A percentile compares a stretch with the other conserved stretches of the same genome.
Evolutionary conservation across 2,797 vertebrate species (phyloP).

Genomic region (Enteromius treurensis): DNA sequence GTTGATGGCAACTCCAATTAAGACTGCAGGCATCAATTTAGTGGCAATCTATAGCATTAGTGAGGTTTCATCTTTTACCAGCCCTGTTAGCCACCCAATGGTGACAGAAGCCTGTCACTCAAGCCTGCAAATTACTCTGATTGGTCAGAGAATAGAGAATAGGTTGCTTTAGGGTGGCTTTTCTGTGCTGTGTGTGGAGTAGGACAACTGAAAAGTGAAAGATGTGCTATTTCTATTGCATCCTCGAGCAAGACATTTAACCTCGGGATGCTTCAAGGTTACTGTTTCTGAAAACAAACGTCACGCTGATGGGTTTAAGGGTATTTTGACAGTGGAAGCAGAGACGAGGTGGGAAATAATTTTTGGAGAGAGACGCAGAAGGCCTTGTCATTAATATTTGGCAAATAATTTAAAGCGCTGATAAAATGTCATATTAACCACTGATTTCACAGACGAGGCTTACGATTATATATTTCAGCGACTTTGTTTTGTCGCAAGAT

Average conservation of each 20-base stretch:
- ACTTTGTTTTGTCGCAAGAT: not conserved
- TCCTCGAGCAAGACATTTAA: not conserved
- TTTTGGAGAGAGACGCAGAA: not conserved
- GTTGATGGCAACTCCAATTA: conserved; percentile 63
- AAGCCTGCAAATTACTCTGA: conserved; percentile 8
- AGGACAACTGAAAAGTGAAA: not conserved
- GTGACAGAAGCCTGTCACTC: conserved; percentile 40
- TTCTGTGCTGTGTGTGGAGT: not conserved
- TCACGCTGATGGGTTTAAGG: not conserved
- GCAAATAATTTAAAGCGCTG: not conserved
- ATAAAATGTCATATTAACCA: not conserved
- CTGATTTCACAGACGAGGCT: too few relatives aligned
- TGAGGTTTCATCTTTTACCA: conserved; percentile 52
- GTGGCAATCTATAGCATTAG: conserved; percentile 57
- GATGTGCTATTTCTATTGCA: not conserved
- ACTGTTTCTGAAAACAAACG: not conserved
- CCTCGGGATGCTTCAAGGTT: not conserved
- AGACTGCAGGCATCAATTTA: conserved; percentile 53
- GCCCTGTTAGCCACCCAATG: conserved; percentile 31
- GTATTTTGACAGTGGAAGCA: not conserved
- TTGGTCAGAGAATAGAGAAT: conserved; percentile 6
- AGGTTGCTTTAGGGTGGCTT: conserved; percentile 11
- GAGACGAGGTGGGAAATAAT: not conserved
- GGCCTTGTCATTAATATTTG: not conserved
- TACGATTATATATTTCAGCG: too few relatives aligned